A percentile compares a stretch with the other conserved stretches of the same genome.
Conservation (phyloP, 2,113 vertebrate genomes). For the Toxostoma redivivum region DNA sequence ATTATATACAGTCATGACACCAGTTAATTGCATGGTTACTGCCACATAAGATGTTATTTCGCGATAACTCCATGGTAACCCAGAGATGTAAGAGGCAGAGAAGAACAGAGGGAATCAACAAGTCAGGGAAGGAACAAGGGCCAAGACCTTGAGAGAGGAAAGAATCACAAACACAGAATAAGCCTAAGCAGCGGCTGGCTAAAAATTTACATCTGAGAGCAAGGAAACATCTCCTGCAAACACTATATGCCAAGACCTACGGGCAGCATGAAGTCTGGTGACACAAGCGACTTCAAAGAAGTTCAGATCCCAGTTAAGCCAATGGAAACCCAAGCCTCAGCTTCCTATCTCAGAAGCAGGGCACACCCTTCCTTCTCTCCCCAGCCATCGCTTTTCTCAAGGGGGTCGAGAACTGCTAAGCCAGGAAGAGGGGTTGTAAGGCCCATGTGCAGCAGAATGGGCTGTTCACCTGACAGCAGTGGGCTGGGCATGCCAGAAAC, state of each 20-base stretch:
- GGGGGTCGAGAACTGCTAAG: rapidly evolving
- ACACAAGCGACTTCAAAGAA: background rate
- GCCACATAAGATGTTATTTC: constrained; percentile 65
- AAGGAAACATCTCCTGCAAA: background rate
- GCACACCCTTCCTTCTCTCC: background rate
- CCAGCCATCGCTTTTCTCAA: background rate
- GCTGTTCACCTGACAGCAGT: background rate
- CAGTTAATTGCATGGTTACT: constrained; percentile 52
- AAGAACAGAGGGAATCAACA: constrained; percentile 61
- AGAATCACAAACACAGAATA: background rate
- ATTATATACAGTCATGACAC: constrained; percentile 67
- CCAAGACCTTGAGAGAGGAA: constrained; percentile 42
- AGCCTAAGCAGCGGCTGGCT: background rate
- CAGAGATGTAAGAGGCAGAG: constrained; percentile 46
- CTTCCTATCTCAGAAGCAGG: background rate
- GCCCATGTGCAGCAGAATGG: rapidly evolving
- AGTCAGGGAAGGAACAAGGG: constrained; percentile 52
- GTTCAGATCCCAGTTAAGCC: background rate
- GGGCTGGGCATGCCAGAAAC: background rate
- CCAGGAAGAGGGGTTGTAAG: background rate
- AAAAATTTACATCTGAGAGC: background rate
- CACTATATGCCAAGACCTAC: rapidly evolving
- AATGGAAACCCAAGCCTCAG: background rate
- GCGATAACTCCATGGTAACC: constrained; percentile 68
- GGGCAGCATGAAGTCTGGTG: background rate